Base-by-base conservation (phyloP, 1,140 invertebrate genomes). In the Tachypleus tridentatus region DNA sequence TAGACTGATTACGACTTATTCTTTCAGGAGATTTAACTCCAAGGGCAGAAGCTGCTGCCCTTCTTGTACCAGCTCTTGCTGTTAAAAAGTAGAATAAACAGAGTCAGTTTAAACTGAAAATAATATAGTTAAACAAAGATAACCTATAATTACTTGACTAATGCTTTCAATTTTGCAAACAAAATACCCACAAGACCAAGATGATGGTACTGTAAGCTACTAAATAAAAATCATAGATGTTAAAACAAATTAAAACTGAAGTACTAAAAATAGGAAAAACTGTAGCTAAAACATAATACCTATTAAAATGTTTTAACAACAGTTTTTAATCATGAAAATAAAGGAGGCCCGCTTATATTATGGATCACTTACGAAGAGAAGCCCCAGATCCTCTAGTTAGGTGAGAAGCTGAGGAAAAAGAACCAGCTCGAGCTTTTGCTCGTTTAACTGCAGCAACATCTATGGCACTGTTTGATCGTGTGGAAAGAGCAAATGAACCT, bases 401-500 rank as follows among this genome's bases (percentile, higher is more conserved):
- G 49, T 62, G 64, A 49, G 88, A 79, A 58, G 84, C 84, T 75
- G 89, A 81, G 67, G 86, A 84, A 29, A 87, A 87, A 76, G 91
- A 91, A 67, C 88, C 82, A 51, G 86, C 84, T 64, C 90, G 80
- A 0, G 85, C 87, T 71, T 89, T 87, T 11, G 91, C 91, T 62
- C 91, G 79, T 76, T 91, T 87, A 49, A 86, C 91, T 7, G 91
- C 90, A 70, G 89, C 88, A 62, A 92, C 82, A 81, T 97, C 93
- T 73, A 96, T 90, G 56, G 93, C 93, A 70, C 92, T 95, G 73
- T 89, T 92, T 58, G 93, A 96, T 66, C 93, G 53, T 3, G n/a
- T 54, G 53, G 53, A n/a, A 54, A 7, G 53, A 54, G n/a, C 53
- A 8, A 54, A 54, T 8, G n/a, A 54, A 54, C 53, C 7, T 8